Evolutionary conservation across 2,113 vertebrate genomes (phyloP), one percentile per base, ranked within the genome.

Genomic region (Ranitomeya imitator): DNA sequence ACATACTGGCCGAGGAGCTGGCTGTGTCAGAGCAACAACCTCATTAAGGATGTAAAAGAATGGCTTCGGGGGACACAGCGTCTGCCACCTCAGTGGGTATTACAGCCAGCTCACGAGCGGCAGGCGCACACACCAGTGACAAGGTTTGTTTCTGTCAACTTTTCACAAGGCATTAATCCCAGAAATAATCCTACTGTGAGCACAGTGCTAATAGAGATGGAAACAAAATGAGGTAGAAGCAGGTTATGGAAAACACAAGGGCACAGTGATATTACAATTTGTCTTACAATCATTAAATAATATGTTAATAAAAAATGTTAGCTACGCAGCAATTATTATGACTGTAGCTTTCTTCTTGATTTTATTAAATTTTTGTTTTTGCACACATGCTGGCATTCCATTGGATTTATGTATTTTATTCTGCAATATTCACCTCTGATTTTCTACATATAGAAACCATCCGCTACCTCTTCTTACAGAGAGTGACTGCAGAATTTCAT

Each of bases 151-250:
- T 93, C 93, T 92, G 94, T 94, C 94, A 95, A 94, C 93, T 93
- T 94, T 93, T 95, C 94, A 93, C 92, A 91, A 92, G 79, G 93
- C 93, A 94, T 94, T 93, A 94, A 92, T 92, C 93, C 93, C 94
- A 93, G 94, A 93, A 93, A 93, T 92, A 93, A 91, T 92, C 92
- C 63, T 52, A 79, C 69, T 76, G 82, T 54, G 52, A 85, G 26
- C 37, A 79, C 88, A 91, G 54, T 83, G 91, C 54, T 87, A 69
- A 90, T 92, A 15, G 79, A 79, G 67, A 61, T 52, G 52, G 90
- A 91, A 91, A 82, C 92, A 89, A 94, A 88, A 94, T 92, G 90
- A 89, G 92, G 92, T 92, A 93, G 93, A 92, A 93, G 93, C 90
- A 85, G 93, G 91, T 91, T 93, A 92, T 91, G 86, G 89, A 93